Percentiles rank a stretch among this genome's conserved stretches.
Conservation (phyloP, 2,888 invertebrate genomes). For the Phytoseiulus persimilis region DNA sequence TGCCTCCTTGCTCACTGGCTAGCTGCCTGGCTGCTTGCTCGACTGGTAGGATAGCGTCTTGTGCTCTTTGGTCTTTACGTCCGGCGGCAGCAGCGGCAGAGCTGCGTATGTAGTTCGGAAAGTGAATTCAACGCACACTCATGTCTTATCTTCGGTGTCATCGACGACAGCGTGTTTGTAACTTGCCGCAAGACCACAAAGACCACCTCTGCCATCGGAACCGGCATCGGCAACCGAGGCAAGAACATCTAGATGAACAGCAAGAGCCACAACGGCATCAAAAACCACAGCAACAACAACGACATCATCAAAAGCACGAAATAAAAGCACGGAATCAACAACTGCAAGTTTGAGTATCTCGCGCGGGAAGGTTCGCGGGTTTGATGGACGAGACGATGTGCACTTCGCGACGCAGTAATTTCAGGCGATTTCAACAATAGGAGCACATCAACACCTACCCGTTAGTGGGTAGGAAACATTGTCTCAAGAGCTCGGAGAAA, state of each 20-base stretch:
- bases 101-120: neutral
- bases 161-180: neutral
- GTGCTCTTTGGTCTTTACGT: neutral
- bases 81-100: neutral
- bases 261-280: neutral
- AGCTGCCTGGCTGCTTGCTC: neutral
- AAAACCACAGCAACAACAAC: neutral
- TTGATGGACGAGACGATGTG: no score
- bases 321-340: neutral
- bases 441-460: no score
- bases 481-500: no score
- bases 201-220: neutral
- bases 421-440: no score
- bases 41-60: neutral
- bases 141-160: constrained; percentile 5
- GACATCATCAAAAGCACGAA: neutral
- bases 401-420: no score
- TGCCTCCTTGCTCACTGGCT: neutral
- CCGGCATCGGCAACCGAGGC: neutral
- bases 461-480: no score
- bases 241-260: neutral
- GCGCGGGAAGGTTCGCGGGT: neutral
- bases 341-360: neutral
- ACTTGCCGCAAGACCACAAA: neutral
- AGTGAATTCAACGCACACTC: neutral